Base-by-base conservation (phyloP, 2,888 invertebrate genomes). In the Drosophila nr. perissopoda region DNA sequence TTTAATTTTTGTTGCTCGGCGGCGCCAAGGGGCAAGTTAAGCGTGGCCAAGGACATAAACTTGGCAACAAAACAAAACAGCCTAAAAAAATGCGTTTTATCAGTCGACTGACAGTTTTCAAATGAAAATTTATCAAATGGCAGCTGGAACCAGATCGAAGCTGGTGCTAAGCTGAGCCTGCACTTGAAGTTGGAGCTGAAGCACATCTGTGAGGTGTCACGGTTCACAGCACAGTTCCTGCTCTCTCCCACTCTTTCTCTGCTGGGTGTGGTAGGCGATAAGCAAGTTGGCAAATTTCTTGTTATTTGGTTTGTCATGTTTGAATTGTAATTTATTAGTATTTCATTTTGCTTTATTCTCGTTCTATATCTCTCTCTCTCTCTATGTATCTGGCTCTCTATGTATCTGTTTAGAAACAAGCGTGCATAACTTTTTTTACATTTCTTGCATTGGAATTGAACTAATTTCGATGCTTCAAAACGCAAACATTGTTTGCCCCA, bases 31-130 rank as follows among this genome's bases (percentile, higher is more conserved):
- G 83, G 68, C 76, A 79, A 74, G 56, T 67, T 76, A 76, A 70
- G 71, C 86, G 76, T 79, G 76, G 48, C 69, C 42, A 42, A 63
- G 29, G 67, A 77, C 70, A 70, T 36, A 31, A 71, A 62, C 58
- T 66, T 70, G 57, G 33, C 59, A 63, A 62, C 48, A 68, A 53
- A 60, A 53, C 40, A 68, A 57, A 72, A 66, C 33, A 62, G 48
- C 21, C 31, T 36, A 59, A 69, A 46, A 56, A 56, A 57, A 64
- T 29, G 61, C 53, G 63, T 75, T 82, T 87, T 87, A 85, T 85
- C 84, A 77, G 77, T 31, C 76, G 76, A 66, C 74, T 84, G 88
- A 88, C 84, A 88, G 88, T 84, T 87, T 81, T 81, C 76, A 74
- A 82, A 57, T 57, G 18, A 57, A 42, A 25, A 84, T 85, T 85